These are phyloP conservation scores for Xestia rhomboidea DNA, from an alignment of 2,888 invertebrate species.

Conservation along the genomic window DNA sequence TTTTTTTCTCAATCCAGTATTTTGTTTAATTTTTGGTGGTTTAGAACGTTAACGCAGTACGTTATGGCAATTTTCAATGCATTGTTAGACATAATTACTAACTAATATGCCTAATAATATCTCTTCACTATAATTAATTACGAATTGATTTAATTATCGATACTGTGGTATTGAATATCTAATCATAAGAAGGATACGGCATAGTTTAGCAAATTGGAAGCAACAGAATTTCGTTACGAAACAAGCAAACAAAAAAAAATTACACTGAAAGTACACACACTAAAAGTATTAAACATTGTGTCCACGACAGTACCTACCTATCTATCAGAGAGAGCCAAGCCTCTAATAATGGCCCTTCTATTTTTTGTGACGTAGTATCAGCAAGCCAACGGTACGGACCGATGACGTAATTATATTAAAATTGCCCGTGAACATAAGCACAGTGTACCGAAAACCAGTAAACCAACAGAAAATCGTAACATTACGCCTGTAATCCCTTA, in stretches of 20 bases:
- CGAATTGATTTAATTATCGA: not conserved
- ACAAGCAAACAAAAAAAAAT: not conserved
- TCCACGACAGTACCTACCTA: constrained; percentile 65
- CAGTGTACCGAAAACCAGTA: not conserved
- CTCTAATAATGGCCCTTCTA: constrained; percentile 68
- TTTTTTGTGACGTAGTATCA: constrained; percentile 70
- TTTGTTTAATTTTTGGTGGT: not conserved
- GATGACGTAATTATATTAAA: constrained; percentile 68
- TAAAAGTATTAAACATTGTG: constrained; percentile 47
- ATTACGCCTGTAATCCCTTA: not conserved
- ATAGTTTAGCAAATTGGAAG: not conserved
- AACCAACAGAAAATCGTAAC: not conserved
- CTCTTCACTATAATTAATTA: not conserved
- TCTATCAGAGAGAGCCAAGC: constrained; percentile 65
- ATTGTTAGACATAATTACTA: not conserved
- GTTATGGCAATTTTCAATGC: not conserved
- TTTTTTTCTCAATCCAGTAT: not conserved
- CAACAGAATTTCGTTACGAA: not conserved
- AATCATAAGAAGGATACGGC: too few relatives aligned
- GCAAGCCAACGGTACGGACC: constrained; percentile 58
- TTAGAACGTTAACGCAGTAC: not conserved
- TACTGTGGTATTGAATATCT: not conserved
- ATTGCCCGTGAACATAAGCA: constrained; percentile 47
- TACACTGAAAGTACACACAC: not conserved
- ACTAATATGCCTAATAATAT: not conserved